A percentile compares a stretch with the other conserved stretches of the same genome.
Conservation (phyloP, 2,888 invertebrate species). For the Hylaea fasciaria region DNA sequence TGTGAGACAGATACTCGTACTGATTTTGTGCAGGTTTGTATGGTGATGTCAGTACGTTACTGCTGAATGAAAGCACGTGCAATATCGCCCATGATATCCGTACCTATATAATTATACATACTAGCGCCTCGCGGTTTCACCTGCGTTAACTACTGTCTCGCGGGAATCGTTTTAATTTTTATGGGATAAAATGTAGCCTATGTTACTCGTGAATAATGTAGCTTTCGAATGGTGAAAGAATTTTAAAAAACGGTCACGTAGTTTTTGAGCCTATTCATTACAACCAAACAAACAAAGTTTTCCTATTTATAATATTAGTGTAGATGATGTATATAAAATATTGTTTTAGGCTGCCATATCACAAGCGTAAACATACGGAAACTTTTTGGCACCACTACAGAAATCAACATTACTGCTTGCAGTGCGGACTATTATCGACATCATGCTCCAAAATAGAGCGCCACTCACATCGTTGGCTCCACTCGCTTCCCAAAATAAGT, state of each 20-base stretch:
- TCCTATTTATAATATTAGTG: no score
- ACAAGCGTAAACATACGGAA: neutral
- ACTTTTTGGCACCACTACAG: neutral
- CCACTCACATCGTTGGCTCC: constrained; percentile 4
- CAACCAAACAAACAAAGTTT: no score
- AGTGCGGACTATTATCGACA: neutral
- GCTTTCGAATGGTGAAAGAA: no score
- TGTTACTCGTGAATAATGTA: no score
- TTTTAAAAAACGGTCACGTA: no score
- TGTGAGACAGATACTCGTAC: constrained; percentile 18
- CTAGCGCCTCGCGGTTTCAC: no score
- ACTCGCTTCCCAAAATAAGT: constrained; percentile 24
- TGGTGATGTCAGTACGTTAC: constrained; percentile 3
- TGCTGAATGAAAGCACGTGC: constrained; percentile 5
- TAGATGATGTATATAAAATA: no score
- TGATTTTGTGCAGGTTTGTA: constrained; percentile 5
- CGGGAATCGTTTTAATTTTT: no score
- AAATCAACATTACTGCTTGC: neutral
- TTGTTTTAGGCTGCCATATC: no score
- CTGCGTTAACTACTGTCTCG: no score
- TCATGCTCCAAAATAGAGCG: constrained; percentile 15
- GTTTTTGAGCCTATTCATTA: no score
- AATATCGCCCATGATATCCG: neutral
- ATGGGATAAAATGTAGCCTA: no score
- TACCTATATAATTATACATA: neutral